A percentile compares a stretch with the other conserved stretches of the same genome.
These are phyloP conservation scores for Eriosoma lanigerum DNA, from an alignment of 1,140 invertebrate species.

Conservation along the genomic window DNA sequence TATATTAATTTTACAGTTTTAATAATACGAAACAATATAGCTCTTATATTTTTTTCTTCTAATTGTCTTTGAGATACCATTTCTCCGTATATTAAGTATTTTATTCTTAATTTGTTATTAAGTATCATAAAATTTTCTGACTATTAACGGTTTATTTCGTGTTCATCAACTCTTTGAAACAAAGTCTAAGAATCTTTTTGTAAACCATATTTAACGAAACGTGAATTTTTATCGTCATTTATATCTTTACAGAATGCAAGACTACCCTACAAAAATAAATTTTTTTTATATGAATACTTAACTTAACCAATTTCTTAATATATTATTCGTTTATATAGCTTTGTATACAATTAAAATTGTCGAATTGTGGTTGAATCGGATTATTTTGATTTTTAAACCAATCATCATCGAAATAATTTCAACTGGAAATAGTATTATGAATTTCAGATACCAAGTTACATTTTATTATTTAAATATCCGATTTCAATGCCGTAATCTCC, in stretches of 20 bases:
- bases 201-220: neutral
- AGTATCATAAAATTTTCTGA: neutral
- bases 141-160: neutral
- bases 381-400: neutral
- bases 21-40: too few species aligned
- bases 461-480: too few species aligned
- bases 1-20: too few species aligned
- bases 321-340: neutral
- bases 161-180: neutral
- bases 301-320: neutral
- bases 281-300: neutral
- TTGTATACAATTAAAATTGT: neutral
- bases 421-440: too few species aligned
- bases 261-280: neutral
- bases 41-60: too few species aligned
- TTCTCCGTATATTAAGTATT: too few species aligned
- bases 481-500: too few species aligned
- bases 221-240: neutral
- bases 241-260: neutral
- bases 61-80: too few species aligned
- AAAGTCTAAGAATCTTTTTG: neutral
- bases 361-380: neutral
- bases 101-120: neutral
- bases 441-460: too few species aligned
- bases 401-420: too few species aligned